phyloP scores from a whole-genome alignment of 2,888 invertebrate species.

The Leistus spinibarbis region DNA sequence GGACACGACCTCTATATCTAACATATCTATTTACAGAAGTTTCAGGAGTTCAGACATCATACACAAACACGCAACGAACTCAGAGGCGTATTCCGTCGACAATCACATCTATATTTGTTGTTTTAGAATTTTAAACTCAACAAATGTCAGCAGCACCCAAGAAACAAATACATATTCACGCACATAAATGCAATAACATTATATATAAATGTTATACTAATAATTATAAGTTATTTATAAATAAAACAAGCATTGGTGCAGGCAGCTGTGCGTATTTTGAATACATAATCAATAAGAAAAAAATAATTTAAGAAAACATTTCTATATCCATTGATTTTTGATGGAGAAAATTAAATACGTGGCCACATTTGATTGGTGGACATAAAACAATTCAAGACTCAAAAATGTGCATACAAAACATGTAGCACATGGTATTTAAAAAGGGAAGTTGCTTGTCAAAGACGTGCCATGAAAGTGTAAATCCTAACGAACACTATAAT shows the following conservation, averaged over 20 bases:
- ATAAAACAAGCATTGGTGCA: too few relatives aligned
- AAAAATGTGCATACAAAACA: background rate
- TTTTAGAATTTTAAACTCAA: background rate
- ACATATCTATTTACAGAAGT: conserved; percentile 19
- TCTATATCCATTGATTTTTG: too few relatives aligned
- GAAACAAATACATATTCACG: too few relatives aligned
- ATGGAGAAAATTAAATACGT: too few relatives aligned
- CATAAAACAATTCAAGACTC: too few relatives aligned
- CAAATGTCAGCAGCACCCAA: background rate
- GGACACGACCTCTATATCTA: conserved; percentile 12
- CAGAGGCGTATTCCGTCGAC: background rate
- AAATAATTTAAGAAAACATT: too few relatives aligned
- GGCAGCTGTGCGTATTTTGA: too few relatives aligned
- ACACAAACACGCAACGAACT: background rate
- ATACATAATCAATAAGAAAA: too few relatives aligned
- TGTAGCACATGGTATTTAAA: background rate
- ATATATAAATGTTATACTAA: too few relatives aligned
- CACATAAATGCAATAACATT: too few relatives aligned
- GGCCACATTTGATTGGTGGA: too few relatives aligned
- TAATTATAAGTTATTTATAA: too few relatives aligned
- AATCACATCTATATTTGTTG: background rate
- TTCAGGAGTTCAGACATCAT: background rate
- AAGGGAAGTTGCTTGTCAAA: background rate
- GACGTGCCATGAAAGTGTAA: conserved; percentile 12
- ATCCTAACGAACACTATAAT: conserved; percentile 13